Conservation (phyloP, 2,797 vertebrate genomes). For the Anableps anableps region DNA sequence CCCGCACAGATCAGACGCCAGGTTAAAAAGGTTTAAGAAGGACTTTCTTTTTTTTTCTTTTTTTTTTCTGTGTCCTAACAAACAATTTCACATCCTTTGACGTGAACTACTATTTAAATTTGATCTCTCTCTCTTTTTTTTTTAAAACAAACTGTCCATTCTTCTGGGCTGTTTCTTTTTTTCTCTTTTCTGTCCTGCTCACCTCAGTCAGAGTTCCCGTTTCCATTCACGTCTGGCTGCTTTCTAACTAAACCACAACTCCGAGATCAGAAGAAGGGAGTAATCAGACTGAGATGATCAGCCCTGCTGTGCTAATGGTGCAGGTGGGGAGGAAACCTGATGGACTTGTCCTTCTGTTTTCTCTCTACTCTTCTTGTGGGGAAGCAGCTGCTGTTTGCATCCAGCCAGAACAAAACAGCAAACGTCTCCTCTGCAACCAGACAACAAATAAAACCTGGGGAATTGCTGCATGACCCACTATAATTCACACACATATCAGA, state of each 20-base stretch:
- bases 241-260: background rate
- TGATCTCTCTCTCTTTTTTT: background rate
- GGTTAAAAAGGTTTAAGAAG: background rate
- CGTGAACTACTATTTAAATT: background rate
- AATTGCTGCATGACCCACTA: background rate
- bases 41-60: too few species aligned
- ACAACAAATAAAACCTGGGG: background rate
- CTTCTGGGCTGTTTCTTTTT: background rate
- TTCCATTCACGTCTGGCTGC: background rate
- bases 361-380: constrained; percentile 17
- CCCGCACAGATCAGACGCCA: background rate
- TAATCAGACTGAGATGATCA: background rate
- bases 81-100: background rate
- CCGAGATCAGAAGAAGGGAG: background rate
- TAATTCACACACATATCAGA: background rate
- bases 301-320: background rate
- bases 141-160: background rate
- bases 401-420: background rate
- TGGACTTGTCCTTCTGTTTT: constrained; percentile 32
- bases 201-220: background rate
- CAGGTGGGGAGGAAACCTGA: constrained; percentile 7
- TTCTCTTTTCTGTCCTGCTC: background rate
- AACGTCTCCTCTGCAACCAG: background rate
- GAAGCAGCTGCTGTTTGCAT: constrained; percentile 50
- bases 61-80: background rate